phyloP scores from a whole-genome alignment of 2,888 invertebrate species.

The Machimus rusticus region DNA sequence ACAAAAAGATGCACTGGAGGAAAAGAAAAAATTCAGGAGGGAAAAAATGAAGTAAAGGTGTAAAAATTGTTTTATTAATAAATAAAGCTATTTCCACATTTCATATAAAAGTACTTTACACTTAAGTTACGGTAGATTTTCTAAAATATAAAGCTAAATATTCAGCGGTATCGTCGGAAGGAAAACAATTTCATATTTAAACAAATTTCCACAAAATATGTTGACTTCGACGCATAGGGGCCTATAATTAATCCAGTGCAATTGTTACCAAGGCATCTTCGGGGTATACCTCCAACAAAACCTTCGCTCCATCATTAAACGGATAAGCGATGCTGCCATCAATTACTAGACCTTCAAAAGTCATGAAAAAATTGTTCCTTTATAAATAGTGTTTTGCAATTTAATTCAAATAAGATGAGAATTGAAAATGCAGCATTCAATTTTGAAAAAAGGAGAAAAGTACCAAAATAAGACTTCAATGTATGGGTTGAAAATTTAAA shows the following conservation, averaged over 20 bases:
- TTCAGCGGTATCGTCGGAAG: neutral
- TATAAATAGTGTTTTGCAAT: neutral
- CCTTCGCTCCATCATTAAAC: conserved; percentile 94
- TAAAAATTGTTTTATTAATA: conserved; percentile 3
- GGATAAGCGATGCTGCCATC: conserved; percentile 94
- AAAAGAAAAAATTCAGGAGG: neutral
- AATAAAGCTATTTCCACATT: neutral
- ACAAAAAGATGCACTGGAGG: neutral
- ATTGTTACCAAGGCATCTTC: conserved; percentile 90
- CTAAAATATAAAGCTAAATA: neutral
- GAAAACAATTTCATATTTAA: neutral
- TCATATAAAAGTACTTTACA: neutral
- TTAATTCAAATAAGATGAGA: too few species aligned
- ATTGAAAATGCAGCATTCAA: too few species aligned
- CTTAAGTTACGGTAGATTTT: neutral
- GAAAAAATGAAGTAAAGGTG: neutral
- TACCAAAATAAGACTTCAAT: too few species aligned
- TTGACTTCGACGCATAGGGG: neutral
- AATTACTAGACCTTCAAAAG: conserved; percentile 77
- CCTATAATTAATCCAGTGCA: conserved; percentile 56
- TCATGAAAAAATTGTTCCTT: neutral
- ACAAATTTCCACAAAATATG: neutral
- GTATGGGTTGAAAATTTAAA: too few species aligned
- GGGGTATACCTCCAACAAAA: conserved; percentile 80
- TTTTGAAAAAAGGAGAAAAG: too few species aligned